Percentiles rank a stretch among this genome's conserved stretches.
These are phyloP conservation scores for Anagyrus pseudococci DNA, from an alignment of 2,888 invertebrate genomes.

Conservation along the genomic window DNA sequence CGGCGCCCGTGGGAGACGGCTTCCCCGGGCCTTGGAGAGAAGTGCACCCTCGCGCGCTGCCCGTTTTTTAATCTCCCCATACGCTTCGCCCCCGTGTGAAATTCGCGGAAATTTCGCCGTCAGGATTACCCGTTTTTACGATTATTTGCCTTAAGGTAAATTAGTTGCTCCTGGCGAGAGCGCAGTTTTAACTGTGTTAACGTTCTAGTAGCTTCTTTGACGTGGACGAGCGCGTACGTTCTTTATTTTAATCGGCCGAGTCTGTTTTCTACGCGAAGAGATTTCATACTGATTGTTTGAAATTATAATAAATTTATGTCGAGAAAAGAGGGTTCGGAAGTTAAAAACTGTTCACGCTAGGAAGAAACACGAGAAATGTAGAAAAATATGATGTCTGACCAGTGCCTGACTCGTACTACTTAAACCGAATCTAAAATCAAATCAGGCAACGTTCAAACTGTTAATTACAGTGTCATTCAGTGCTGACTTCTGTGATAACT, in stretches of 20 bases:
- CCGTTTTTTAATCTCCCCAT: conserved; percentile 18
- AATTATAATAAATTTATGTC: too few relatives aligned
- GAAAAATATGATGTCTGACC: too few relatives aligned
- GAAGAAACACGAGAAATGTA: too few relatives aligned
- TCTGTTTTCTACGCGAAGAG: not conserved
- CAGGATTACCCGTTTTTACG: not conserved
- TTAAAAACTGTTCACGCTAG: too few relatives aligned
- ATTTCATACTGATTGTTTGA: not conserved
- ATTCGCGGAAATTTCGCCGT: not conserved
- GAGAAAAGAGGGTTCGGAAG: too few relatives aligned
- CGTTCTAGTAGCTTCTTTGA: not conserved
- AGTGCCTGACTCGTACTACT: too few relatives aligned
- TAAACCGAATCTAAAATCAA: too few relatives aligned
- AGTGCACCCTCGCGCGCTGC: not conserved
- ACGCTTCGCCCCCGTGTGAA: not conserved
- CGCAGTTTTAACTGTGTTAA: not conserved
- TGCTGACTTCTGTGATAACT: too few relatives aligned
- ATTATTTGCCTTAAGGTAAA: not conserved
- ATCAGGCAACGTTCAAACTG: too few relatives aligned
- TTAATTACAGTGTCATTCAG: too few relatives aligned
- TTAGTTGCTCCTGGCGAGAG: not conserved
- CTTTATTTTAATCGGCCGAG: too few relatives aligned
- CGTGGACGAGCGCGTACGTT: not conserved
- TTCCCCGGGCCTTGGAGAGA: not conserved
- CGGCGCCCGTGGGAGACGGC: conserved; percentile 23